Evolutionary conservation across 1,140 invertebrate genomes (phyloP), one percentile per base, ranked within the genome.

Genomic region (Drosophila bocki): DNA sequence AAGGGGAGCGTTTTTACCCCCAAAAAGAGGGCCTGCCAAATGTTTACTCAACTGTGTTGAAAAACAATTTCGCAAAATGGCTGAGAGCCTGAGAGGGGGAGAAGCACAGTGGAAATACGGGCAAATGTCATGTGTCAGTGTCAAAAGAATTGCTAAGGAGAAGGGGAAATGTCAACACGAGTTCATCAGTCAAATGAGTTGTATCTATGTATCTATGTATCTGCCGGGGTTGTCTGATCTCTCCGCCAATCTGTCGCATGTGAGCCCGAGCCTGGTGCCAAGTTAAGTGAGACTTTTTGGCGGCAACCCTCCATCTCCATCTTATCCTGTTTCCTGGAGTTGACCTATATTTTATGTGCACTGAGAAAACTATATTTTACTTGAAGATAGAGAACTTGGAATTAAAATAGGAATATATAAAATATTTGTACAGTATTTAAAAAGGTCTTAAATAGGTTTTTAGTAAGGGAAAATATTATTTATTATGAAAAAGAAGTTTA

Each of bases 171-270:
- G 85, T 90, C 85, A 90, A 90, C 85, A 90, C 81, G 82, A 78
- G 85, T 90, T 90, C 85, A 90, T 90, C 85, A 90, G 85, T 90
- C 85, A 90, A 90, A 90, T 90, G 81, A 90, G 85, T 90, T 90
- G 78, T 90, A 79, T 85, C 50, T 82, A 56, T 90, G 78, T 90
- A 79, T 85, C 45, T 82, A 11, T 82, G 78, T 90, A 79, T 85
- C 45, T 76, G 74, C 53, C 60, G 62, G 75, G 51, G 58, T 33
- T 61, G 48, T 48, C 60, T 45, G 58, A 54, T 61, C 75, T 74
- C 42, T 62, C 19, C 61, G 17, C 29, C 59, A 70, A 47, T 47
- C 57, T 62, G 62, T 57, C 42, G 57, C 42, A 58, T 63, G 67
- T 50, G 53, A 61, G 68, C 44, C 29, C 12, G 29, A 7, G n/a